Base-by-base conservation (phyloP, 2,888 invertebrate species). In the Tricholauxania praeusta region DNA sequence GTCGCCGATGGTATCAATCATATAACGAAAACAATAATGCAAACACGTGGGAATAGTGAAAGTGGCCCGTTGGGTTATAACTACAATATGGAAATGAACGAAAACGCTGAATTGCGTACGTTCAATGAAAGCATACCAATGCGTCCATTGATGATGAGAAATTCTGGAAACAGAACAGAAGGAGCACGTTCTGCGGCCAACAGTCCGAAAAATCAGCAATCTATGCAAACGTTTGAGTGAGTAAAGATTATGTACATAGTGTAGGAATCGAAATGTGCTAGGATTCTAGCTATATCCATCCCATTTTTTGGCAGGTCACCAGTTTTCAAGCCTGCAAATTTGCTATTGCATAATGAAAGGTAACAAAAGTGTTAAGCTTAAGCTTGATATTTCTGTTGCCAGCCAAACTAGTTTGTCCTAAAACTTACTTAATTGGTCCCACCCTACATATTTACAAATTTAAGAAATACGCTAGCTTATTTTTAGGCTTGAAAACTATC, bases 61-160 rank as follows among this genome's bases (percentile, higher is more conserved):
- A 79, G 81, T 32, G 81, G 82, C 6, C 80, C 80, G 68, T 72
- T 78, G 48, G 78, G 80, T 48, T 60, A 60, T 51, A 69, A 51
- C 47, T 48, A 32, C 48, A 75, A 53, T 74, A 73, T 17, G 19
- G 79, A 80, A 15, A 70, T 77, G 1, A 80, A 79, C 47, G 78
- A 74, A 28, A 79, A 74, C 55, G 79, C 80, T 3, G 87, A 87
- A 53, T 70, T 86, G 66, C 83, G 84, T 53, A 82, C 84, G 3
- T 85, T 84, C 53, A 83, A 83, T 63, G 94, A 95, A 83, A 93
- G 91, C 81, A 95, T 96, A 85, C 96, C 95, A 65, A 88, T 96
- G 85, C 80, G 85, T 0, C 87, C 87, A 8, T 76, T 87, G 62
- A 80, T 82, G 75, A 85, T 87, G 77, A 84, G 80, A 62, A 82